phyloP scores from a whole-genome alignment of 2,888 invertebrate species.

The Tenthredo livida region DNA sequence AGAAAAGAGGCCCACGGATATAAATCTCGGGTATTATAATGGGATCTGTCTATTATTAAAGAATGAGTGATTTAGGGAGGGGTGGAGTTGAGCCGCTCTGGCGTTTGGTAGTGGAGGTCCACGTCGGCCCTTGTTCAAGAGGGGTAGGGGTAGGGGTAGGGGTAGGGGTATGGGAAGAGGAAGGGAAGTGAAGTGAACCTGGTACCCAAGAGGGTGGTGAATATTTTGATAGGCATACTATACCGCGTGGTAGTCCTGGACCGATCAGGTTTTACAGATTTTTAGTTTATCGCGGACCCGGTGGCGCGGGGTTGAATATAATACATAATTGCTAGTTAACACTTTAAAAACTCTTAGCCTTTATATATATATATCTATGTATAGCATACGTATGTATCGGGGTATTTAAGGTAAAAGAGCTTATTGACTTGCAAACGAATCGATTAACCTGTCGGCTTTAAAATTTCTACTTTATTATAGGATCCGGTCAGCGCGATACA shows the following conservation, averaged over 20 bases:
- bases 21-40: slow-evolving; percentile 78
- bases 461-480: not conserved
- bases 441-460: slow-evolving; percentile 27
- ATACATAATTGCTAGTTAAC: not conserved
- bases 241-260: slow-evolving; percentile 38
- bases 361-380: not conserved
- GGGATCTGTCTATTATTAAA: slow-evolving; percentile 79
- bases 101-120: slow-evolving; percentile 59
- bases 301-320: not conserved
- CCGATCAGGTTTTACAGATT: not conserved
- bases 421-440: slow-evolving; percentile 39
- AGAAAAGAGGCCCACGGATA: slow-evolving; percentile 76
- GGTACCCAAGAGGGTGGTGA: slow-evolving; percentile 68
- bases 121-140: slow-evolving; percentile 62
- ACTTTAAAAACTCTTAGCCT: not conserved
- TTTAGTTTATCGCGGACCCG: not conserved
- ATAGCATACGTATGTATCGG: not conserved
- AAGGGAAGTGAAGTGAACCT: slow-evolving; percentile 67
- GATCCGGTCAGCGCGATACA: not conserved
- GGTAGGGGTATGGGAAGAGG: not conserved
- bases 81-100: slow-evolving; percentile 75
- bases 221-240: slow-evolving; percentile 74
- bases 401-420: not conserved
- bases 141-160: not conserved
- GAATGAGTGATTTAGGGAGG: slow-evolving; percentile 78